Conservation (phyloP, 2,888 invertebrate genomes). For the Monopis laevigella region DNA sequence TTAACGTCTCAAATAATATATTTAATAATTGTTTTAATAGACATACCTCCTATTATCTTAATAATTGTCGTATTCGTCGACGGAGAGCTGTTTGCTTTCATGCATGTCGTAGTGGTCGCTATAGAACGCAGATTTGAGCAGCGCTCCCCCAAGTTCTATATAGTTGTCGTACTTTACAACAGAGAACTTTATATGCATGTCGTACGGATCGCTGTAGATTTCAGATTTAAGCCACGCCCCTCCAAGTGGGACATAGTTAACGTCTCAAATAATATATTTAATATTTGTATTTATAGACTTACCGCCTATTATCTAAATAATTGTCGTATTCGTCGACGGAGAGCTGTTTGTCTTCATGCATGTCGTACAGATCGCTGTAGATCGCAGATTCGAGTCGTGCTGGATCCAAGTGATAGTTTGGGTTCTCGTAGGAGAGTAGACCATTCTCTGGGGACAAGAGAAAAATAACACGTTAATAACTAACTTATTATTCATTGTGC, state of each 20-base stretch:
- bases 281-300: no score
- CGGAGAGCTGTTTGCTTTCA: slow-evolving; percentile 68
- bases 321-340: slow-evolving; percentile 57
- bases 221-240: no score
- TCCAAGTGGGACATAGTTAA: no score
- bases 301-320: slow-evolving; percentile 63
- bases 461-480: no score
- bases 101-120: slow-evolving; percentile 74
- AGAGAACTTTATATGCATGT: slow-evolving; percentile 65
- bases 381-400: slow-evolving; percentile 80
- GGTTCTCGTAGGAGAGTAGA: slow-evolving; percentile 90
- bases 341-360: slow-evolving; percentile 69
- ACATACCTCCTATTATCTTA: slow-evolving; percentile 62
- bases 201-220: slow-evolving; percentile 78
- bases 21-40: no score
- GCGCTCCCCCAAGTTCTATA: slow-evolving; percentile 67
- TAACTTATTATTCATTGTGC: no score
- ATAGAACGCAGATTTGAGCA: slow-evolving; percentile 81
- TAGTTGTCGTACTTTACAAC: slow-evolving; percentile 56
- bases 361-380: slow-evolving; percentile 77
- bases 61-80: slow-evolving; percentile 56
- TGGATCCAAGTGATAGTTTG: slow-evolving; percentile 87
- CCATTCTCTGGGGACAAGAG: slow-evolving; percentile 80
- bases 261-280: neutral
- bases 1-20: no score